Percentiles rank a stretch among this genome's conserved stretches.
Evolutionary conservation across 2,797 vertebrate species (phyloP).

Genomic region (Schizothorax lantsangensis): DNA sequence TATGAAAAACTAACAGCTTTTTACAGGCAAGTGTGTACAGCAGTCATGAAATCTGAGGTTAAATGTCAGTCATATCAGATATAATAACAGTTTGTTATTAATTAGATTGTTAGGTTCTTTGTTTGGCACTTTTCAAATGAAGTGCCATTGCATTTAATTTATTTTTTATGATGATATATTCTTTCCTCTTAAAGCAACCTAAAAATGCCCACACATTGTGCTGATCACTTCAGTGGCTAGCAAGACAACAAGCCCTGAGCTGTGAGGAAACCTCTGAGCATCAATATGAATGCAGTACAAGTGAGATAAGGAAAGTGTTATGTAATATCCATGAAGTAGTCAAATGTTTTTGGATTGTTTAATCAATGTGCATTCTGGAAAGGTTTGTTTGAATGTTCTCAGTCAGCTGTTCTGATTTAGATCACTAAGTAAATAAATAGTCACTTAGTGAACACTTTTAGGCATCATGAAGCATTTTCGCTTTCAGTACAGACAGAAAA

Average conservation of each 20-base stretch:
- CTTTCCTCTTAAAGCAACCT: background rate
- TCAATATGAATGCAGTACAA: conserved; percentile 1
- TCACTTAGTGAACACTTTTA: background rate
- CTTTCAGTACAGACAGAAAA: background rate
- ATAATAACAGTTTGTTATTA: background rate
- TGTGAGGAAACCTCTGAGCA: background rate
- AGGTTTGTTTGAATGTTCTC: background rate
- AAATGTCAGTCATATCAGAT: background rate
- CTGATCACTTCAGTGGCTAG: background rate
- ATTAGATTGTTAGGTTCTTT: background rate
- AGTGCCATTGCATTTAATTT: background rate
- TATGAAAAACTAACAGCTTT: background rate
- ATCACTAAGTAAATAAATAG: conserved; percentile 4
- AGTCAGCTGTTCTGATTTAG: background rate
- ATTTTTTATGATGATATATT: background rate
- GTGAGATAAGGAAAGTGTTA: conserved; percentile 4
- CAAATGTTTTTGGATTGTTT: background rate
- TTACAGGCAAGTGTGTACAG: background rate
- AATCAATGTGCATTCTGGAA: background rate
- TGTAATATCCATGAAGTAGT: background rate
- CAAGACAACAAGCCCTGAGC: background rate
- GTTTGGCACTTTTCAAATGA: background rate
- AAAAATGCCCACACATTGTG: background rate
- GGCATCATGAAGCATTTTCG: background rate
- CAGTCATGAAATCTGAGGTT: background rate